These are phyloP conservation scores for Pangasius macronema DNA, from an alignment of 2,797 vertebrate genomes.

Conservation along the genomic window DNA sequence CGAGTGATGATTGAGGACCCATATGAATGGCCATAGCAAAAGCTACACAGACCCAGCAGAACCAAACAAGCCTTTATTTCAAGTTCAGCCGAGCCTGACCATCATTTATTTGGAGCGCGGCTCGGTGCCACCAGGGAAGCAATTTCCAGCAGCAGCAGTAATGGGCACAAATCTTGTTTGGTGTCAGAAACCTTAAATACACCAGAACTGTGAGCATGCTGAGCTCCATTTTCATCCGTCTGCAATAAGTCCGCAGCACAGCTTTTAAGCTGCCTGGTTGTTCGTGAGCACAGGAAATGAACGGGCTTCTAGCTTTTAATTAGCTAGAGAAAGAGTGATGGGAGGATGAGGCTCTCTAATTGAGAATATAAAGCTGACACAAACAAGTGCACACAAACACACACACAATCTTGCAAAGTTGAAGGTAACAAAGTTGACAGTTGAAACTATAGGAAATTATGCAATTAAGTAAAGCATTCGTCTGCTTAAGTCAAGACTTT, in stretches of 20 bases:
- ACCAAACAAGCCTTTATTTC: conserved; percentile 48
- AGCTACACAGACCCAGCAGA: conserved; percentile 32
- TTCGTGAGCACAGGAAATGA: conserved; percentile 53
- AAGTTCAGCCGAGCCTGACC: conserved; percentile 38
- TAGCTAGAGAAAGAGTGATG: conserved; percentile 40
- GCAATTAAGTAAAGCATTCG: background rate
- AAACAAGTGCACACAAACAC: conserved; percentile 40
- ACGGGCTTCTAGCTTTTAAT: conserved; percentile 57
- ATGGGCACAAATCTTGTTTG: conserved; percentile 50
- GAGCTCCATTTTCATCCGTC: conserved; percentile 44
- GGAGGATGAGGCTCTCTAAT: conserved; percentile 36
- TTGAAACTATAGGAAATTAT: background rate
- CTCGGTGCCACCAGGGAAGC: conserved; percentile 37
- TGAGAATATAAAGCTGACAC: conserved; percentile 46
- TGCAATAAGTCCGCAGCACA: conserved; percentile 28
- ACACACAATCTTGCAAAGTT: conserved; percentile 16
- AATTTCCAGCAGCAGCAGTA: conserved; percentile 48
- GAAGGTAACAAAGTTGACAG: no score
- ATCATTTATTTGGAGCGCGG: conserved; percentile 45
- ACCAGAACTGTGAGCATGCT: conserved; percentile 33
- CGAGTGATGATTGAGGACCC: conserved; percentile 37
- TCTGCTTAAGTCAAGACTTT: background rate
- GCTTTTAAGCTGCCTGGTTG: conserved; percentile 40
- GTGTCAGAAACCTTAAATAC: conserved; percentile 53
- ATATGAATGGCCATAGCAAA: conserved; percentile 31